These are phyloP conservation scores for Phylloscopus whistleri DNA, from an alignment of 2,113 vertebrate species.

Conservation along the genomic window DNA sequence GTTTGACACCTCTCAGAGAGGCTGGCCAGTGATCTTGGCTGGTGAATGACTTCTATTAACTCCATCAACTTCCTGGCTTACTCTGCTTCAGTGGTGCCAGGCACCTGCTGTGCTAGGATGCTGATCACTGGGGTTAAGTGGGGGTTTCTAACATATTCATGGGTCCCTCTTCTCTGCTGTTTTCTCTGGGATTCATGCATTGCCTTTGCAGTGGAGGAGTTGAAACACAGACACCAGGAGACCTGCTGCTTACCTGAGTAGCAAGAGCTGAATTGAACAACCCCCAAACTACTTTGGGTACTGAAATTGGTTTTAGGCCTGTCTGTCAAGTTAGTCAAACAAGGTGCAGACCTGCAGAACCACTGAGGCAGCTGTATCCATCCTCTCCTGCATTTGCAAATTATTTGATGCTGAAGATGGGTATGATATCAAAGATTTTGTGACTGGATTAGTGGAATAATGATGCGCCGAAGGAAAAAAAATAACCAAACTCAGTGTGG, in stretches of 20 bases:
- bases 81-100: background rate
- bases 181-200: background rate
- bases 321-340: background rate
- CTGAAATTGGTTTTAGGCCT: background rate
- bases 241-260: background rate
- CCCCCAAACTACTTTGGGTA: accelerated
- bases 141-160: background rate
- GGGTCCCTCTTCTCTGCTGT: background rate
- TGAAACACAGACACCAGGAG: background rate
- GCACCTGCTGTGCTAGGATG: background rate
- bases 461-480: background rate
- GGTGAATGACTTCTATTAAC: background rate
- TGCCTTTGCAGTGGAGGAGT: background rate
- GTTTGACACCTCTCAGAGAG: background rate
- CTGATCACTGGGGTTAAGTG: background rate
- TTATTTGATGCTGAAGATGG: background rate
- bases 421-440: background rate
- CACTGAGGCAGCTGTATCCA: accelerated
- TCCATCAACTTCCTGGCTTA: background rate
- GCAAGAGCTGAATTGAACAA: background rate
- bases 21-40: background rate
- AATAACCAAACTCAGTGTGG: background rate
- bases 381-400: background rate
- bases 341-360: background rate
- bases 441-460: background rate